Evolutionary conservation across 2,888 invertebrate genomes (phyloP), one percentile per base, ranked within the genome.

Genomic region (Anodontia alba): DNA sequence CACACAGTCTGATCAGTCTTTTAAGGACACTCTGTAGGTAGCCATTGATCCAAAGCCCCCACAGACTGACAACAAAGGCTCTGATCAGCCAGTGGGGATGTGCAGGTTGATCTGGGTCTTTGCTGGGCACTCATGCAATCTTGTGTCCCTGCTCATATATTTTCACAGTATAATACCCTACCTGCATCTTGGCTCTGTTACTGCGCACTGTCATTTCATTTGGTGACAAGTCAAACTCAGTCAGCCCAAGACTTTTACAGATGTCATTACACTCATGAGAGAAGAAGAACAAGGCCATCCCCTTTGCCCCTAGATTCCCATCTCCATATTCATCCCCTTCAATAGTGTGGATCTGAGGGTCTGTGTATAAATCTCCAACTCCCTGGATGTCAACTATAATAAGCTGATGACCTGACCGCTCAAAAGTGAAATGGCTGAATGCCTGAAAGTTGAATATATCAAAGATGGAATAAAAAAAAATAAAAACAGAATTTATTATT

Each of bases 371-470:
- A 90, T 96, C 96, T 3, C 95, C 96, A 62, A 96, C 96, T 23
- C 96, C 96, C 90, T 96, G 96, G 76, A 96, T 95, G 89, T 96
- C 96, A 43, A 96, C 96, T 5, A 96, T 95, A 79, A 96, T 95
- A 90, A 96, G 87, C 90, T 95, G 95, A 91, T 96, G 96, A 10
- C 95, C 96, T n/a, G 95, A 95, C 73, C 95, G 92, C 91, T 96
- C 96, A 93, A 96, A 96, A 1, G 96, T 96, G 91, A 96, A 96
- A 91, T 96, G 96, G 87, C 95, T 95, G 92, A 96, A 95, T 17
- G 96, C 95, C 94, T 95, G 91, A 33, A 87, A 77, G 31, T 38
- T 12, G 12, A 12, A 38, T 38, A n/a, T n/a, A n/a, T n/a, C n/a
- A 33, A 67, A 10, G 57, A 57, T 10, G n/a, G n/a, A n/a, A n/a